Evolutionary conservation across 2,888 invertebrate genomes (phyloP).

Genomic region (Rhamphomyia laevipes): DNA sequence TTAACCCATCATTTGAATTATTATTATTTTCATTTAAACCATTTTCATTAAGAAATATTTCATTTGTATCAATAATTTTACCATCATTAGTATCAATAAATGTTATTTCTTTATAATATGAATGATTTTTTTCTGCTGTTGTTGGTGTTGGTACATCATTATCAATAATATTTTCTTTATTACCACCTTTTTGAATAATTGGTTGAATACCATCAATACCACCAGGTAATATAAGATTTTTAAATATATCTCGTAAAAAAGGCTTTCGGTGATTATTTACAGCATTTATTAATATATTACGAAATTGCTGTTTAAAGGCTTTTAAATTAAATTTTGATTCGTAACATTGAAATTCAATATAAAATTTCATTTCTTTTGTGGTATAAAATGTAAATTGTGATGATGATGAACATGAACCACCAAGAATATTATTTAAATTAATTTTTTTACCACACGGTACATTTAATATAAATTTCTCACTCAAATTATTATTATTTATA

Average conservation of each 20-base stretch:
- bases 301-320: constrained; percentile 34
- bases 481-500: constrained; percentile 2
- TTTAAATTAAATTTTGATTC: constrained; percentile 29
- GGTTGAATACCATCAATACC: constrained; percentile 18
- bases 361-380: constrained; percentile 10
- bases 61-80: neutral
- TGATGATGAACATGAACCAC: no score
- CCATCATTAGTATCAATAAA: no score
- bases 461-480: constrained; percentile 7
- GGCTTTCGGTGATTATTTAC: constrained; percentile 31
- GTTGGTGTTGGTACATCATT: constrained; percentile 11
- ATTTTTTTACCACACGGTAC: constrained; percentile 3
- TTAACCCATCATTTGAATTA: neutral
- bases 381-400: constrained; percentile 8
- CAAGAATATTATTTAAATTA: constrained; percentile 1
- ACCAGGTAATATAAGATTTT: constrained; percentile 30
- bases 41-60: neutral
- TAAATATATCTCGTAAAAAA: constrained; percentile 33
- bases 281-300: constrained; percentile 29
- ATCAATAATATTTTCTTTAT: constrained; percentile 17
- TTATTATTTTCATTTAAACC: neutral
- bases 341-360: constrained; percentile 7
- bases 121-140: no score
- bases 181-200: constrained; percentile 15
- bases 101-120: no score